Percentiles rank a stretch among this genome's conserved stretches.
Conservation (phyloP, 2,888 invertebrate species). For the Clitarchus hookeri region DNA sequence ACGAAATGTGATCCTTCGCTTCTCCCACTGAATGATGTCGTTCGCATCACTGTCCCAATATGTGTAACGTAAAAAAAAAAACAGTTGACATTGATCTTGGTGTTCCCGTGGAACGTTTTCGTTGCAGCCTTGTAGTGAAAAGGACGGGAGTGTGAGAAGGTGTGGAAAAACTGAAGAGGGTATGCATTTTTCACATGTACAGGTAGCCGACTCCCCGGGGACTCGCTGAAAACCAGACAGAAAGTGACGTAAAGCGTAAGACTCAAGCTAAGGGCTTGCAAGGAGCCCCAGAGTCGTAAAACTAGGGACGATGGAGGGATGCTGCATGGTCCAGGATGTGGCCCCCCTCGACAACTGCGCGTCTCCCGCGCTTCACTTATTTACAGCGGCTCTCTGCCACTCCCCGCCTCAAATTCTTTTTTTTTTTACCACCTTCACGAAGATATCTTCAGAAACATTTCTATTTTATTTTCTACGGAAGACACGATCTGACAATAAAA, state of each 20-base stretch:
- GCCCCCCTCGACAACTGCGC: not conserved
- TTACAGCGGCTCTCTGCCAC: not conserved
- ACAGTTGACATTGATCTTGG: too few species aligned
- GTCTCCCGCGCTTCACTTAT: conserved; percentile 2
- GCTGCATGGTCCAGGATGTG: not conserved
- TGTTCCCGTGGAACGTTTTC: too few species aligned
- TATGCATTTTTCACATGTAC: not conserved
- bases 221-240: not conserved
- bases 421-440: not conserved
- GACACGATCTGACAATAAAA: not conserved
- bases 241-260: not conserved
- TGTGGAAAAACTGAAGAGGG: not conserved
- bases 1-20: too few species aligned
- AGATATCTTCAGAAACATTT: not conserved
- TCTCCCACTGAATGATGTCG: too few species aligned
- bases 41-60: too few species aligned
- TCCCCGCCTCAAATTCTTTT: not conserved
- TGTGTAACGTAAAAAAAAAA: too few species aligned
- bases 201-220: not conserved
- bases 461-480: not conserved
- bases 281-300: not conserved
- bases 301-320: not conserved
- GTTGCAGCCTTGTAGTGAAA: too few species aligned
- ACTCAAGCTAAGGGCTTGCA: not conserved
- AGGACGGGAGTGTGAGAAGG: not conserved